These are phyloP conservation scores for Luehdorfia chinensis DNA, from an alignment of 1,140 invertebrate species.

Conservation along the genomic window DNA sequence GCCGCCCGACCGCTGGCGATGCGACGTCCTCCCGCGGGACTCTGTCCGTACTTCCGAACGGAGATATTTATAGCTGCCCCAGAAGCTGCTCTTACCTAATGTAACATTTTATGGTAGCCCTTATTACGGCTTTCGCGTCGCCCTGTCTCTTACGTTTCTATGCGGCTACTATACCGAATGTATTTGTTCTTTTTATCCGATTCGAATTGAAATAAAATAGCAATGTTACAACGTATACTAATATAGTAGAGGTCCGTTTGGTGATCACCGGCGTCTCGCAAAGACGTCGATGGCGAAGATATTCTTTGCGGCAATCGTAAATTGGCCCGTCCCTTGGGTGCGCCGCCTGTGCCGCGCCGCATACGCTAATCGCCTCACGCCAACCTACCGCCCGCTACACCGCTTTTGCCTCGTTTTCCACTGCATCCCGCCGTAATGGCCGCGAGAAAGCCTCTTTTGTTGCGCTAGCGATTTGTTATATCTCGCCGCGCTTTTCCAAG, in stretches of 20 bases:
- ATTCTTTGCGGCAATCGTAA: conserved; percentile 77
- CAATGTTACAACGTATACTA: background rate
- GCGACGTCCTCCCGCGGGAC: conserved; percentile 70
- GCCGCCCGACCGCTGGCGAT: conserved; percentile 46
- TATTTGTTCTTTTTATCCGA: background rate
- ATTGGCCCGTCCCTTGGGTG: conserved; percentile 59
- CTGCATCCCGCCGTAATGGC: conserved; percentile 66
- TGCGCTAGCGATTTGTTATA: conserved; percentile 69
- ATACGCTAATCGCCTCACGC: conserved; percentile 71
- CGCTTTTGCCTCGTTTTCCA: conserved; percentile 62
- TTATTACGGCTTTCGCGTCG: conserved; percentile 66
- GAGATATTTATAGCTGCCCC: conserved; percentile 74
- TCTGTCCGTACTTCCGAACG: conserved; percentile 69
- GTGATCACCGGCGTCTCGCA: conserved; percentile 50
- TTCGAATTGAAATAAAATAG: conserved; percentile 10
- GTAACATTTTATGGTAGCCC: conserved; percentile 74
- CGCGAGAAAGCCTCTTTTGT: conserved; percentile 74
- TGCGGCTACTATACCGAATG: conserved; percentile 6
- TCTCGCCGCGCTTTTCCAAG: conserved; percentile 60
- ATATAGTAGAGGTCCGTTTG: conserved; percentile 8
- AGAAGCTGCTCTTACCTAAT: conserved; percentile 73
- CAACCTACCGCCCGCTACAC: conserved; percentile 48
- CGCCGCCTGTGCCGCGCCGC: conserved; percentile 58
- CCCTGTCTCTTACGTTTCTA: conserved; percentile 25
- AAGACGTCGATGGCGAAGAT: conserved; percentile 57